Evolutionary conservation across 2,797 vertebrate species (phyloP).

Genomic region (Ataeniobius toweri): DNA sequence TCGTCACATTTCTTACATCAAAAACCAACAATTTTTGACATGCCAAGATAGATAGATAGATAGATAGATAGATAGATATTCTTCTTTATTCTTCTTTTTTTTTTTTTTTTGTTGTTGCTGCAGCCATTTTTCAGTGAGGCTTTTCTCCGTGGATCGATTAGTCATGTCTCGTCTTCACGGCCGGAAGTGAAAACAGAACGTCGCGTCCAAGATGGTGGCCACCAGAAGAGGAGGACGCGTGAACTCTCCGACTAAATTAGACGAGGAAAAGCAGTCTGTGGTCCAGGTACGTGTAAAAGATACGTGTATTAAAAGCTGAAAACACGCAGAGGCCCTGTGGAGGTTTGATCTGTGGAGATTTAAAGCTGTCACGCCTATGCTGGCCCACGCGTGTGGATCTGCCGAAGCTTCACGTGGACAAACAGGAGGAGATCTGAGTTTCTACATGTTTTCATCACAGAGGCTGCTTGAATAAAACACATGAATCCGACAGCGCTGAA

Average conservation of each 20-base stretch:
- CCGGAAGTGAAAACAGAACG: constrained; percentile 54
- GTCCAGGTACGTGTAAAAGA: constrained; percentile 50
- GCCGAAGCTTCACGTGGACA: constrained; percentile 55
- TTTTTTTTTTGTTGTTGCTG: no score
- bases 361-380: background rate
- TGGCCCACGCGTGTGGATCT: background rate
- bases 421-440: constrained; percentile 3
- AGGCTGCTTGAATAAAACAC: background rate
- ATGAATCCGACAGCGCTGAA: no score
- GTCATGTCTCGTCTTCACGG: constrained; percentile 17
- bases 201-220: constrained; percentile 79
- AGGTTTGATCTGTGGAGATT: rapidly evolving
- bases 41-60: no score
- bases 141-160: constrained; percentile 14
- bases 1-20: no score
- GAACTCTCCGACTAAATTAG: constrained; percentile 42
- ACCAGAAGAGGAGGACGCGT: constrained; percentile 77
- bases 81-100: no score
- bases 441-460: constrained; percentile 21
- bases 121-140: background rate
- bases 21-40: no score
- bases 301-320: rapidly evolving
- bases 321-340: background rate
- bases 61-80: no score
- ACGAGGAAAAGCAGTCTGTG: constrained; percentile 21